phyloP scores from a whole-genome alignment of 2,113 vertebrate species.

The Machaerirhynchus nigripectus region DNA sequence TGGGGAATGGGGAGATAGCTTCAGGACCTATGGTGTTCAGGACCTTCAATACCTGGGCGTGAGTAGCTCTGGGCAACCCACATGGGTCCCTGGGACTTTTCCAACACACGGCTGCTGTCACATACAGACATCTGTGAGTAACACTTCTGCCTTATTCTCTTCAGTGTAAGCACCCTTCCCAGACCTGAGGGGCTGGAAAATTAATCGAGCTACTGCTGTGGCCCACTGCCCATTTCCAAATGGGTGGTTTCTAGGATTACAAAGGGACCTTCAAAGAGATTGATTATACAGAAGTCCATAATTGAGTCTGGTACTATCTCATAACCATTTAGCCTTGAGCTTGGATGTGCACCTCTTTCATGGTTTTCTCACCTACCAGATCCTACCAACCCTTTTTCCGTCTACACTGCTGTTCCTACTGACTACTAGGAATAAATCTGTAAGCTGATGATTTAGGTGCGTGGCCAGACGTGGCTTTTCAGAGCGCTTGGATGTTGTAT shows the following conservation, averaged over 20 bases:
- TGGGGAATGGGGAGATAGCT: neutral
- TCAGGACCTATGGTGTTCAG: neutral
- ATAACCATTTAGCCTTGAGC: neutral
- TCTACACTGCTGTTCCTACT: neutral
- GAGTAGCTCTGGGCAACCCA: neutral
- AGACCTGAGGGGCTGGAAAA: neutral
- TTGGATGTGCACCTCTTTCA: neutral
- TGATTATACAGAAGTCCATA: neutral
- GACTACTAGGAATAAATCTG: neutral
- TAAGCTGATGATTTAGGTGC: fast-evolving
- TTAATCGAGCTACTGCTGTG: neutral
- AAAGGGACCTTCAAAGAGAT: neutral
- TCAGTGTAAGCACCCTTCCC: neutral
- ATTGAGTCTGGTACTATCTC: neutral
- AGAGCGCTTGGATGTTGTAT: neutral
- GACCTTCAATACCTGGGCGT: neutral
- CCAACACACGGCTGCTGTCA: neutral
- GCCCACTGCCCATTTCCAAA: neutral
- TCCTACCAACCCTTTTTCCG: neutral
- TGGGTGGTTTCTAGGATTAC: neutral
- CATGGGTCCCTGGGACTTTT: neutral
- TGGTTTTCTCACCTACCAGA: neutral
- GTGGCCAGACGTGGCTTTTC: neutral
- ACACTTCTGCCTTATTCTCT: neutral
- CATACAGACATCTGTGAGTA: neutral